A percentile compares a stretch with the other conserved stretches of the same genome.
Conservation (phyloP, 2,888 invertebrate species). For the Oscheius sp. region DNA sequence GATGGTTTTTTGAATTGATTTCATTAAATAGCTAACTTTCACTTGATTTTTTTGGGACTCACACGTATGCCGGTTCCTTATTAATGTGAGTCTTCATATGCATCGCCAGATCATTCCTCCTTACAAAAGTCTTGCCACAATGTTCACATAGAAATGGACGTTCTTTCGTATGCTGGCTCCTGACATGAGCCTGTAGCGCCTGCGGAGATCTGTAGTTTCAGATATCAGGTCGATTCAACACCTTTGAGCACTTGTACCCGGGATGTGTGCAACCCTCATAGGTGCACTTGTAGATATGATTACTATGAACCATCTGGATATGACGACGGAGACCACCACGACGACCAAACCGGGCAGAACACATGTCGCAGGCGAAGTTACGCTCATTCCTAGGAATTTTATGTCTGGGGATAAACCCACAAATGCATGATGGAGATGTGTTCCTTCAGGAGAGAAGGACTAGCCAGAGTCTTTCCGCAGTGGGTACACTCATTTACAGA, state of each 20-base stretch:
- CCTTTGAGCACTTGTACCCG: conserved; percentile 52
- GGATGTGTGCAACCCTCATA: conserved; percentile 46
- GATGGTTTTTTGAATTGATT: too few relatives aligned
- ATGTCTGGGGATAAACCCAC: neutral
- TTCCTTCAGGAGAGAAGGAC: conserved; percentile 21
- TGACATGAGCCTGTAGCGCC: conserved; percentile 47
- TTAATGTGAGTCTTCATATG: conserved; percentile 39
- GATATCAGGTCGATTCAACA: too few relatives aligned
- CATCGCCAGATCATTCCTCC: conserved; percentile 45
- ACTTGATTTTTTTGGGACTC: too few relatives aligned
- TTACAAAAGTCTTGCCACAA: conserved; percentile 37
- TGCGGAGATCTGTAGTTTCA: conserved; percentile 19
- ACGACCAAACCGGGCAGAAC: conserved; percentile 19
- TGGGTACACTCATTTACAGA: conserved; percentile 18
- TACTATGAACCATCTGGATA: conserved; percentile 74
- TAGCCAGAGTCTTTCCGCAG: conserved; percentile 18
- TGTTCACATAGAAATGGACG: conserved; percentile 35
- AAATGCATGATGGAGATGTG: conserved; percentile 29
- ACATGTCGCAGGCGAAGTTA: conserved; percentile 27
- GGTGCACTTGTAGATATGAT: conserved; percentile 46
- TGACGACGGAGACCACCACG: conserved; percentile 75
- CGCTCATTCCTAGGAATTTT: conserved; percentile 20
- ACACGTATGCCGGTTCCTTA: conserved; percentile 6
- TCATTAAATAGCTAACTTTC: too few relatives aligned
- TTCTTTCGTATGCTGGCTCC: conserved; percentile 44